A percentile compares a stretch with the other conserved stretches of the same genome.
Evolutionary conservation across 2,888 invertebrate species (phyloP).

Genomic region (Trissoscelio sp.): DNA sequence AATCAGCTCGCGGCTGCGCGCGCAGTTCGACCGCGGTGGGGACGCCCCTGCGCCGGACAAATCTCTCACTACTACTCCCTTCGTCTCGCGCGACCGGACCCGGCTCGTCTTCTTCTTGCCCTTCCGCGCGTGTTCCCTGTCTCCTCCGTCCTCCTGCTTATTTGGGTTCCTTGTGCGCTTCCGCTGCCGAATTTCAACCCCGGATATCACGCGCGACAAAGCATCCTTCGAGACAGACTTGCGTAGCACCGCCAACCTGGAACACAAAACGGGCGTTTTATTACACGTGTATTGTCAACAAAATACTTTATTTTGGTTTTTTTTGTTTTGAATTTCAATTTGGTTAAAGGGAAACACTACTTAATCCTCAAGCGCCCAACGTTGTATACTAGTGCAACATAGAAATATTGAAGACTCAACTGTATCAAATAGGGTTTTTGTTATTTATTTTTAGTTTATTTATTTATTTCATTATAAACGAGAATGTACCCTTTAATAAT

Average conservation of each 20-base stretch:
- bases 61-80: neutral
- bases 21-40: conserved; percentile 3
- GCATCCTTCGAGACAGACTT: conserved; percentile 11
- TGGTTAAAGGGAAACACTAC: no score
- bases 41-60: neutral
- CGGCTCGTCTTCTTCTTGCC: neutral
- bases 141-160: conserved; percentile 3
- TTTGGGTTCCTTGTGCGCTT: conserved; percentile 10
- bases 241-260: conserved; percentile 19
- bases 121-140: no score
- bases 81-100: neutral
- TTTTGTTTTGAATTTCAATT: no score
- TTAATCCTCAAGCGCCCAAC: no score
- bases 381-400: no score
- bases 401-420: no score
- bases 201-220: conserved; percentile 39
- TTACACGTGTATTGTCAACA: no score
- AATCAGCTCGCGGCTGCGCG: conserved; percentile 29
- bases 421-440: no score
- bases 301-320: no score
- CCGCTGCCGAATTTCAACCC: conserved; percentile 43
- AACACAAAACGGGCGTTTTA: conserved; percentile 2
- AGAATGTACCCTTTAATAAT: no score
- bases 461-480: no score
- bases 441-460: no score